Percentiles rank a stretch among this genome's conserved stretches.
phyloP scores from a whole-genome alignment of 1,140 invertebrate genomes.

The Ceratosolen solmsi region DNA sequence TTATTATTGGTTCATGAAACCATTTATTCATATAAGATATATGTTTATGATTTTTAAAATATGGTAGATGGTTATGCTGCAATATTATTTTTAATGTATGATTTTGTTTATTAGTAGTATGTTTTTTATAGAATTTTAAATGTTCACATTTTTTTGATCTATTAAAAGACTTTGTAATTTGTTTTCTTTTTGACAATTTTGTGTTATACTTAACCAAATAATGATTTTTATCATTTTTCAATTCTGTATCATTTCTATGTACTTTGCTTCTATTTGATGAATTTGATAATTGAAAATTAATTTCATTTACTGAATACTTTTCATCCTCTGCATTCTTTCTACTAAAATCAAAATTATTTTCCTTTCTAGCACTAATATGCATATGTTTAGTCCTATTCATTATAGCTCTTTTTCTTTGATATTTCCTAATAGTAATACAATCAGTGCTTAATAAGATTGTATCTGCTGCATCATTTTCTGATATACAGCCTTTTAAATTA shows the following conservation, averaged over 20 bases:
- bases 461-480: constrained; percentile 15
- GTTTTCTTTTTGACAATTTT: constrained; percentile 14
- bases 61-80: constrained; percentile 24
- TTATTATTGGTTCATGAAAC: constrained; percentile 51
- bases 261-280: constrained; percentile 53
- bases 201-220: not conserved
- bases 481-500: not conserved
- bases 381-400: not conserved
- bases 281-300: constrained; percentile 61
- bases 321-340: constrained; percentile 54
- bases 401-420: constrained; percentile 11
- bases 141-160: constrained; percentile 27
- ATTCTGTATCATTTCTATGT: constrained; percentile 19
- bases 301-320: constrained; percentile 57
- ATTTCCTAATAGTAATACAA: constrained; percentile 30
- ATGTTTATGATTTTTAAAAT: no score
- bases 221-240: constrained; percentile 37
- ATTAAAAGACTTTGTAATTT: constrained; percentile 46
- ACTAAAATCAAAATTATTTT: constrained; percentile 45
- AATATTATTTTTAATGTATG: constrained; percentile 38
- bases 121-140: not conserved
- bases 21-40: no score
- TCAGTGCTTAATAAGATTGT: constrained; percentile 5
- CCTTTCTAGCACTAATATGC: not conserved
- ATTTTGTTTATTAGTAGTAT: not conserved